phyloP scores from a whole-genome alignment of 2,888 invertebrate species.

The Palloptera scutellata region DNA sequence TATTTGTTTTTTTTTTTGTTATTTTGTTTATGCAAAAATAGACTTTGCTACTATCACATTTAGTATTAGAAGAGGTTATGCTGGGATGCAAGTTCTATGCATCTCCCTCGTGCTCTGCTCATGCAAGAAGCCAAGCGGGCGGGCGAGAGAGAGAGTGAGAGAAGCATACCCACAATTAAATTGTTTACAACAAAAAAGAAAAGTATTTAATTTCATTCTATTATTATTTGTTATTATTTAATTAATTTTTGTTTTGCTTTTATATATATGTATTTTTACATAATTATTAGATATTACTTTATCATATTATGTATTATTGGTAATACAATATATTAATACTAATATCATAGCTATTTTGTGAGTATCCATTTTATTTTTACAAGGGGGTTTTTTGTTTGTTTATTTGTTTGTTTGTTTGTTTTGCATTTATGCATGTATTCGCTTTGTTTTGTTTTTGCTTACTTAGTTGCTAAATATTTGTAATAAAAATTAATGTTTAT shows the following conservation, averaged over 20 bases:
- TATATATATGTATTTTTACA: background rate
- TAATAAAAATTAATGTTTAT: constrained; percentile 8
- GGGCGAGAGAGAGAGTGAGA: no score
- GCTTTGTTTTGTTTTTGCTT: constrained; percentile 14
- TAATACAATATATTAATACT: constrained; percentile 40
- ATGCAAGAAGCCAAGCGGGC: no score
- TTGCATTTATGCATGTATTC: constrained; percentile 32
- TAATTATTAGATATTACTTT: background rate
- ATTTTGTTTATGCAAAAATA: constrained; percentile 45
- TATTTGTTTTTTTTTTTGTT: constrained; percentile 31
- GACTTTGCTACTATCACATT: constrained; percentile 56
- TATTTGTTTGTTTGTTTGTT: constrained; percentile 32
- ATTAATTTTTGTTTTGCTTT: background rate
- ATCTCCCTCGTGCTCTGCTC: no score
- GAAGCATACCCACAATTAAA: background rate
- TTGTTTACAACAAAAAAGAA: background rate
- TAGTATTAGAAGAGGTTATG: constrained; percentile 51
- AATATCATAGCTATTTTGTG: constrained; percentile 62
- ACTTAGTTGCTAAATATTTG: constrained; percentile 7
- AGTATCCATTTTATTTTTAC: constrained; percentile 60
- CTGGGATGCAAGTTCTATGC: constrained; percentile 25
- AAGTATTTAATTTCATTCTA: background rate
- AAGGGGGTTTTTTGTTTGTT: constrained; percentile 38
- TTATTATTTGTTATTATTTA: background rate
- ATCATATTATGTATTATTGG: constrained; percentile 2